Evolutionary conservation across 2,113 vertebrate genomes (phyloP), one percentile per base, ranked within the genome.

Genomic region (Salvelinus namaycush): DNA sequence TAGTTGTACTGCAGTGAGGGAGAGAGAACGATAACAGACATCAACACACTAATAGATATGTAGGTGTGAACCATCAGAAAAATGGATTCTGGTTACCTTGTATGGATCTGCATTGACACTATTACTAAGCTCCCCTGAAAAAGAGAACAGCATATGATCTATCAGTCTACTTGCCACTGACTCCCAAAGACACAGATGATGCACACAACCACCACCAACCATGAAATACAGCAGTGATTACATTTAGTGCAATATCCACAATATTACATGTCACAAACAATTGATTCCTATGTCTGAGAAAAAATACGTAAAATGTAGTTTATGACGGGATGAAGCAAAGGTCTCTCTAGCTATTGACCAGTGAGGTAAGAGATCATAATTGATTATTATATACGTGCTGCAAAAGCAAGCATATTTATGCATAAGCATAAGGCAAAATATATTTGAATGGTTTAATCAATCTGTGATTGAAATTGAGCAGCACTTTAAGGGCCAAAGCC

Each of bases 1-100:
- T 92, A 94, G 92, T 94, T 97, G 89, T 96, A 98, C 97, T 98
- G 90, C 39, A 57, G 76, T 57, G 70, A 31, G 75, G 80, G 1
- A 78, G 69, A 44, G 24, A 39, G 54, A 73, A 22, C 22, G 77
- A 24, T 9, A 74, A 9, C 1, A 22, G 20, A n/a, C 0, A 24
- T 78, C 1, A 74, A 18, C 2, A 81, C 12, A 12, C 26, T 57
- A 14, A 57, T 20, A 51, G 13, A 27, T 13, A 24, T 26, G 9
- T 59, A 8, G 9, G 26, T 7, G 22, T 24, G 29, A 73, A 44
- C 4, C 49, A 70, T 24, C 29, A 4, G 51, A 26, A 68, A 57
- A 44, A 8, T 22, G 18, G 6, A 22, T 62, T 44, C 29, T 4
- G 0, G 12, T 90, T 88, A 96, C 95, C 94, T 96, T 96, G 89